Percentiles rank a stretch among this genome's conserved stretches.
phyloP scores from a whole-genome alignment of 2,888 invertebrate genomes.

The Pollenia amentaria region DNA sequence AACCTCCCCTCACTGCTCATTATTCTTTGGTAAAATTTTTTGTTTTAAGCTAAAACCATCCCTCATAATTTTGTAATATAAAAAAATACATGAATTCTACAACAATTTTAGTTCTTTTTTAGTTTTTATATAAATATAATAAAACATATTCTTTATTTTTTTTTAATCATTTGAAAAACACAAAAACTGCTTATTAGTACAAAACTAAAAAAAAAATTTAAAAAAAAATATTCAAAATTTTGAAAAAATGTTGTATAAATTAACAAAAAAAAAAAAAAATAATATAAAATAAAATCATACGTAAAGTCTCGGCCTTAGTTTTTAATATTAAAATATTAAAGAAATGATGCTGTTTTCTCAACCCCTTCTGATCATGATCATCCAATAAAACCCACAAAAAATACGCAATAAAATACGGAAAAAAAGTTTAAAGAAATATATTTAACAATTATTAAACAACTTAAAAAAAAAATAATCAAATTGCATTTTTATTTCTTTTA shows the following conservation, averaged over 20 bases:
- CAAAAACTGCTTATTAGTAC: conserved; percentile 72
- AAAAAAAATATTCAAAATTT: conserved; percentile 42
- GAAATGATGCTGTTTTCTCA: conserved; percentile 50
- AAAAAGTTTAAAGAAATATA: conserved; percentile 71
- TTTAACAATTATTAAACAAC: conserved; percentile 69
- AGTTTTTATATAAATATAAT: conserved; percentile 25
- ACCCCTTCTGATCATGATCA: neutral
- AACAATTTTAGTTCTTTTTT: conserved; percentile 6
- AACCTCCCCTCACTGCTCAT: neutral
- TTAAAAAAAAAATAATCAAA: conserved; percentile 63
- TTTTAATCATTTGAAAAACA: conserved; percentile 50
- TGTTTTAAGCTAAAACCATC: conserved; percentile 10
- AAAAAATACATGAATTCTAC: neutral
- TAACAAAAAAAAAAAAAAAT: conserved; percentile 31
- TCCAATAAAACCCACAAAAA: conserved; percentile 49
- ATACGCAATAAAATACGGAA: conserved; percentile 66
- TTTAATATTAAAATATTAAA: conserved; percentile 52
- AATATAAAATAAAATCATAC: too few relatives aligned
- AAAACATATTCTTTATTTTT: conserved; percentile 27
- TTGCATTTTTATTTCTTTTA: conserved; percentile 48
- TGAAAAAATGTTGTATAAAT: conserved; percentile 32
- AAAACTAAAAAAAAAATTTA: conserved; percentile 54
- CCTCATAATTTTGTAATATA: conserved; percentile 46
- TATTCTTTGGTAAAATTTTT: neutral
- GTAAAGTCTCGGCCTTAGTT: conserved; percentile 74